Evolutionary conservation across 2,888 invertebrate species (phyloP).

Genomic region (Ophonus ardosiacus): DNA sequence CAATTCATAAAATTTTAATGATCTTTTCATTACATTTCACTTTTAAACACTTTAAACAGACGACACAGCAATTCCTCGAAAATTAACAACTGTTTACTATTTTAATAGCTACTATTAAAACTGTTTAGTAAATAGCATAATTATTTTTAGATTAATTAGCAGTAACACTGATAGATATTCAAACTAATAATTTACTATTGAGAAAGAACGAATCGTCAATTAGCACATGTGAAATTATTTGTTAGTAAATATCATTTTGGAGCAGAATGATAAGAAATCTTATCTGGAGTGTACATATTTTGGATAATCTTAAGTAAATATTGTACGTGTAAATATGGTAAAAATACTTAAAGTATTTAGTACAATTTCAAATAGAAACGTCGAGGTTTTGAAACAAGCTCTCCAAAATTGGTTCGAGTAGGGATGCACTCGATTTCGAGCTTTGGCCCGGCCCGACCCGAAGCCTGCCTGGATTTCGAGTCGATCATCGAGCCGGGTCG

Average conservation of each 20-base stretch:
- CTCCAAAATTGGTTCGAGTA: too few relatives aligned
- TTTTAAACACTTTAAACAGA: background rate
- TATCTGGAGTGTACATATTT: background rate
- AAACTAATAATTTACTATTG: background rate
- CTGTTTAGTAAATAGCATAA: background rate
- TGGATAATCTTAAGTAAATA: background rate
- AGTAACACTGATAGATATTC: background rate
- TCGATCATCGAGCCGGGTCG: too few relatives aligned
- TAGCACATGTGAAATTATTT: background rate
- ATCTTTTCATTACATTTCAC: background rate
- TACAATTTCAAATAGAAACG: too few relatives aligned
- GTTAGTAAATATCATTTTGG: background rate
- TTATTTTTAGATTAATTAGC: background rate
- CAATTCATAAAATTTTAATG: slow-evolving; percentile 1
- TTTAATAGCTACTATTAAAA: background rate
- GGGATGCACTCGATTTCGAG: too few relatives aligned
- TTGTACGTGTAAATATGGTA: background rate
- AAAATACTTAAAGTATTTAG: background rate
- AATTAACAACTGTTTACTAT: slow-evolving; percentile 7
- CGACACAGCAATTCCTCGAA: background rate
- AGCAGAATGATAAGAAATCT: background rate
- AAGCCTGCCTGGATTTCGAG: too few relatives aligned
- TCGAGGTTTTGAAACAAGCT: too few relatives aligned
- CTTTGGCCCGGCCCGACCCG: too few relatives aligned
- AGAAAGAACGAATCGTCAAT: background rate